A percentile compares a stretch with the other conserved stretches of the same genome.
phyloP scores from a whole-genome alignment of 2,888 invertebrate species.

The Chalcis sispes region DNA sequence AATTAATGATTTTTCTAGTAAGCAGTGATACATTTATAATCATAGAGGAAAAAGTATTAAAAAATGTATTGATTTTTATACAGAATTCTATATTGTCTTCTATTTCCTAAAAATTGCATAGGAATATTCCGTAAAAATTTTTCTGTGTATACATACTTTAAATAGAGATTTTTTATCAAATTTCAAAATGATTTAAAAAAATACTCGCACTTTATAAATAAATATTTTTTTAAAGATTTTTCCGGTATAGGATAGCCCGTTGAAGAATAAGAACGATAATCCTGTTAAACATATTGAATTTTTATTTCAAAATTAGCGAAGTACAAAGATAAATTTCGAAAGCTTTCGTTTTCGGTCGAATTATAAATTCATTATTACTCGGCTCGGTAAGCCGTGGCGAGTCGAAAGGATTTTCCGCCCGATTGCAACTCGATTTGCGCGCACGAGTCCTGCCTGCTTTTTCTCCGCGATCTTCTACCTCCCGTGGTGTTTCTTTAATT shows the following conservation, averaged over 20 bases:
- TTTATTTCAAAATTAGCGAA: background rate
- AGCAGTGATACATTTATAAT: no score
- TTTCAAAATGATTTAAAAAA: no score
- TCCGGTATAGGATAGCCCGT: background rate
- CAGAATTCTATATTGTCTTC: no score
- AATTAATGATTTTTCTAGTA: no score
- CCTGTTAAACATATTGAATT: background rate
- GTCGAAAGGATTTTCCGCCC: slow-evolving; percentile 53
- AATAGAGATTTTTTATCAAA: no score
- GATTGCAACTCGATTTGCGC: slow-evolving; percentile 60
- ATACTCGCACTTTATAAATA: no score
- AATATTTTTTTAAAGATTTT: no score
- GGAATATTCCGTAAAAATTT: no score
- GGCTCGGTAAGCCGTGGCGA: slow-evolving; percentile 64
- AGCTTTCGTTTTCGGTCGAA: slow-evolving; percentile 51
- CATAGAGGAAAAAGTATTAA: no score
- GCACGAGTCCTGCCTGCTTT: slow-evolving; percentile 49
- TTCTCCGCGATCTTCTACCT: slow-evolving; percentile 52
- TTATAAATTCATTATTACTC: slow-evolving; percentile 69
- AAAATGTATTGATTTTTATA: no score
- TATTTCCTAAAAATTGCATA: no score
- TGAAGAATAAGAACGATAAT: slow-evolving; percentile 15
- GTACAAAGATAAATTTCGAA: slow-evolving; percentile 13
- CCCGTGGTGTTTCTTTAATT: slow-evolving; percentile 51
- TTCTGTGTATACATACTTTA: no score